These are phyloP conservation scores for Cyprinodon variegatus DNA, from an alignment of 2,113 vertebrate genomes.

Conservation along the genomic window DNA sequence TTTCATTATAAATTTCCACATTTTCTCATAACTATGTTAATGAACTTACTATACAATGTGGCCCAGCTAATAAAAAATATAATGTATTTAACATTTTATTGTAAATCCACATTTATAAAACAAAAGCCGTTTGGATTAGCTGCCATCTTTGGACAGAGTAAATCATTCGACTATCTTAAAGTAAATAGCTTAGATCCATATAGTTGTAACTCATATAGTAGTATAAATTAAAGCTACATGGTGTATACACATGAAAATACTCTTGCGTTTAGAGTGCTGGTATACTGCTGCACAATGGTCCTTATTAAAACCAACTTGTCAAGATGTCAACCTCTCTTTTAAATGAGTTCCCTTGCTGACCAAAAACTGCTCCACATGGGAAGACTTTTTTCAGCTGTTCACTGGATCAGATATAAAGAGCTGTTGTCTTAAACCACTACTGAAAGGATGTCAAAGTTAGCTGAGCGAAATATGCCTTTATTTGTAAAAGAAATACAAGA, in stretches of 20 bases:
- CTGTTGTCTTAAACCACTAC: neutral
- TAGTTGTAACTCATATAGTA: neutral
- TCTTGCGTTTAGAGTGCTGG: neutral
- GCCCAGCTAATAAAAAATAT: neutral
- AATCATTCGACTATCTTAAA: neutral
- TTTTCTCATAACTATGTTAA: neutral
- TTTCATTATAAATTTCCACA: neutral
- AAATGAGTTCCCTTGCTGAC: constrained; percentile 11
- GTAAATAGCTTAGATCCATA: neutral
- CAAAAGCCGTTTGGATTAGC: neutral
- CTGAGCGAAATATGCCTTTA: neutral
- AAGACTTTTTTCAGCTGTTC: constrained; percentile 14
- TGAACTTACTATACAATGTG: too few species aligned
- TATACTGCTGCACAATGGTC: neutral
- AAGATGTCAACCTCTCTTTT: constrained; percentile 7
- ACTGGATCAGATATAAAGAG: neutral
- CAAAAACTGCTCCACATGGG: constrained; percentile 1
- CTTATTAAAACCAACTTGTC: constrained; percentile 5
- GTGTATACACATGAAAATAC: neutral
- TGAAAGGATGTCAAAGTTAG: constrained; percentile 1
- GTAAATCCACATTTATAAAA: neutral
- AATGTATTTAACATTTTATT: neutral
- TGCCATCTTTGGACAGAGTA: neutral
- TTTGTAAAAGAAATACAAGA: neutral
- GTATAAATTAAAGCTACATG: neutral